phyloP scores from a whole-genome alignment of 2,888 invertebrate species.

The Nemotelus nigrinus region DNA sequence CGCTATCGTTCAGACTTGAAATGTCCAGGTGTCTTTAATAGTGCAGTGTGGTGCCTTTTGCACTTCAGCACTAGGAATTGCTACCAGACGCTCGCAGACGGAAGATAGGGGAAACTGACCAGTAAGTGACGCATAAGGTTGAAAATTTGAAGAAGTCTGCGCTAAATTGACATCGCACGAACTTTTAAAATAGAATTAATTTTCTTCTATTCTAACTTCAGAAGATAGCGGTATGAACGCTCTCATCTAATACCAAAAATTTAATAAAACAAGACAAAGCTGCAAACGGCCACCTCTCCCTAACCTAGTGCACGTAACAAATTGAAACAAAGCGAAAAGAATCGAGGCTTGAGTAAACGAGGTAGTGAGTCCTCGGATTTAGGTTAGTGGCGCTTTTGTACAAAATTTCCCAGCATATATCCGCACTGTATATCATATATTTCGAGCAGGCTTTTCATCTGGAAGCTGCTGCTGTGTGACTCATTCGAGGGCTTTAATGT shows the following conservation, averaged over 20 bases:
- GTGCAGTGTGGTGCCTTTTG: conserved; percentile 28
- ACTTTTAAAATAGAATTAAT: neutral
- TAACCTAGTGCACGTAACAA: neutral
- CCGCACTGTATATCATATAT: neutral
- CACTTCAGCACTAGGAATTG: conserved; percentile 28
- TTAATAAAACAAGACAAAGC: too few relatives aligned
- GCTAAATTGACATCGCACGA: neutral
- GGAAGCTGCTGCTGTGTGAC: conserved; percentile 28
- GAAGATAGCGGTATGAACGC: too few relatives aligned
- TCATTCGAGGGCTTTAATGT: conserved; percentile 36
- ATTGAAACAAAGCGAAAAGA: conserved; percentile 3
- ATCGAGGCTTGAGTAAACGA: neutral
- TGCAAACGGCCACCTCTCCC: neutral
- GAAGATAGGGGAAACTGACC: neutral
- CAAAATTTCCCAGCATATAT: conserved; percentile 32
- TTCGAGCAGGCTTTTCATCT: conserved; percentile 16
- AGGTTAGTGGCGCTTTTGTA: conserved; percentile 44
- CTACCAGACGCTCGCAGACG: neutral
- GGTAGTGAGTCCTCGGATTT: conserved; percentile 33
- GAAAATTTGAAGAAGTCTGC: neutral
- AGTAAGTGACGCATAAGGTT: neutral
- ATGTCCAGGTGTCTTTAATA: conserved; percentile 42
- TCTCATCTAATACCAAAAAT: too few relatives aligned
- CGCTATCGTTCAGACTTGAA: conserved; percentile 39
- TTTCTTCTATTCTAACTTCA: too few relatives aligned